Evolutionary conservation across 1,140 invertebrate genomes (phyloP), one percentile per base, ranked within the genome.

Genomic region (Drosophila repletoides): DNA sequence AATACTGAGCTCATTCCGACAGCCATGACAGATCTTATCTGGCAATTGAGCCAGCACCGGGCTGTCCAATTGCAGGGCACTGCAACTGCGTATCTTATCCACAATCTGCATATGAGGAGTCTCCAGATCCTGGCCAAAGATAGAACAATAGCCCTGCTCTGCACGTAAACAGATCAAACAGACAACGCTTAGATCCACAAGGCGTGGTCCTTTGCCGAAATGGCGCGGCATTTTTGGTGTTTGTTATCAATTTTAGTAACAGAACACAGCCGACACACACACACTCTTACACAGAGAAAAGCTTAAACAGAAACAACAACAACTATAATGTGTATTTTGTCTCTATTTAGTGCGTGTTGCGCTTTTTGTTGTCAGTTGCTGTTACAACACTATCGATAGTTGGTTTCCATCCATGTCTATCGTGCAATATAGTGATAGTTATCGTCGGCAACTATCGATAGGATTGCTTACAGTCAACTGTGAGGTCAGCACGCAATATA

Each of bases 1-100:
- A 3, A 79, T 65, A 19, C 69, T 64, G 1, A 90, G 53, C 45
- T 90, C 89, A 5, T 69, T 45, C 17, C 76, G 60, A 12, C 89
- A 90, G 19, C 56, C 56, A 17, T 56, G 45, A 34, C 89, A 90
- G 28, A 90, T 90, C 51, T 89, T 83, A 17, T 88, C 67, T 14
- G 89, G 88, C 34, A 83, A 41, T 15, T 65, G 55, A 6, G 52
- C n/a, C 6, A 67, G 33, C 7, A 56, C 14, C 14, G 24, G 31
- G 9, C 31, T 14, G 1, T 66, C 63, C 46, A 86, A 26, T 89
- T 91, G 91, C 55, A 92, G 77, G 69, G 91, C 90, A 58, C 91
- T 92, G 80, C 92, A 92, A 77, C 87, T 91, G n/a, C 90, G 89
- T 65, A 93, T 93, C 72, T 93, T 93, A 67, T 93, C 92, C 59